A percentile compares a stretch with the other conserved stretches of the same genome.
phyloP scores from a whole-genome alignment of 2,888 invertebrate genomes.

The Sthenelais limicola region DNA sequence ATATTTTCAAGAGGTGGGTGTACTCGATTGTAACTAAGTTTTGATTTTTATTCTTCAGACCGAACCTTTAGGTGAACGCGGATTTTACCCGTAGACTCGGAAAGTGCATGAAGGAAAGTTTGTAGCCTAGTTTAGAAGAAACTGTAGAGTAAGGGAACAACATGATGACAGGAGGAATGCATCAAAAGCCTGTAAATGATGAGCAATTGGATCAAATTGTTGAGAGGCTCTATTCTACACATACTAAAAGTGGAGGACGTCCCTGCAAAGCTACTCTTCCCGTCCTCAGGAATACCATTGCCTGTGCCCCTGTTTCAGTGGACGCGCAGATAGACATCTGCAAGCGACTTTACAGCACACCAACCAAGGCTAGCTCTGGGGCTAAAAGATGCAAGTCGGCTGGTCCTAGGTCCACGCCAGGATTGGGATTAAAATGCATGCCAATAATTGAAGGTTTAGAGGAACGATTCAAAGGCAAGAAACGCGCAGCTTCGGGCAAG shows the following conservation, averaged over 20 bases:
- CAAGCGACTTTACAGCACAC: constrained; percentile 23
- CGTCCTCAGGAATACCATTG: background rate
- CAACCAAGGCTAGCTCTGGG: constrained; percentile 15
- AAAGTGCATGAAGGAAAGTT: too few relatives aligned
- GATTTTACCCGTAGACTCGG: too few relatives aligned
- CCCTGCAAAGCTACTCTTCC: background rate
- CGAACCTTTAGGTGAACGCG: too few relatives aligned
- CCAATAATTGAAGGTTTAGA: constrained; percentile 37
- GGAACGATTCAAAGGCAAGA: background rate
- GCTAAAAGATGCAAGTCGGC: constrained; percentile 4
- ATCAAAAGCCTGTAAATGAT: background rate
- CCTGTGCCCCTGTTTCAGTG: background rate
- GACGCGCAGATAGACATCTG: constrained; percentile 11
- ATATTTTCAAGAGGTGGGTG: too few relatives aligned
- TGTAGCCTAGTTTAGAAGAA: too few relatives aligned
- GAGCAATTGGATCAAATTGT: constrained; percentile 3
- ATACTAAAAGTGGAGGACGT: constrained; percentile 3
- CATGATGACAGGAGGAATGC: background rate
- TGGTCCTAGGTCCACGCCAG: background rate
- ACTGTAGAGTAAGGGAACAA: too few relatives aligned
- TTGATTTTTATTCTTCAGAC: too few relatives aligned
- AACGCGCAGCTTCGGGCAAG: background rate
- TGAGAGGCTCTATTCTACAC: background rate
- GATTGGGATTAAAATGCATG: constrained; percentile 13
- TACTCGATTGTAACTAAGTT: too few relatives aligned